Percentiles rank a stretch among this genome's conserved stretches.
These are phyloP conservation scores for Ceratosolen fusciceps DNA, from an alignment of 1,140 invertebrate species.

Conservation along the genomic window DNA sequence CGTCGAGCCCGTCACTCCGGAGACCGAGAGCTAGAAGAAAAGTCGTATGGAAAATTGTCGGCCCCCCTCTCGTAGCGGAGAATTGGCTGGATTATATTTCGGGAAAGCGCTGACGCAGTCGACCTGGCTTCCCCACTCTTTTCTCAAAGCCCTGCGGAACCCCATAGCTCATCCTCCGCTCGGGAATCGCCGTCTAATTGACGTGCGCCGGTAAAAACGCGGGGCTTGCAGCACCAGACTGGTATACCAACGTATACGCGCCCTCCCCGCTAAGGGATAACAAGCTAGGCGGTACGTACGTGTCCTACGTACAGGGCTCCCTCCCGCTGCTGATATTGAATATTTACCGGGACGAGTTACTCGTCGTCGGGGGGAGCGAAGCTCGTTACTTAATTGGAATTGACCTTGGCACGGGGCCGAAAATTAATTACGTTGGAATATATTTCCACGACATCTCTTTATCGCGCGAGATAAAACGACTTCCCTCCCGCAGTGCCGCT, in stretches of 20 bases:
- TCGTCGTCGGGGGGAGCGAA: neutral
- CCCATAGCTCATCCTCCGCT: neutral
- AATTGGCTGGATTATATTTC: conserved; percentile 41
- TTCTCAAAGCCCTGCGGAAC: neutral
- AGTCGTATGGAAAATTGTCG: conserved; percentile 23
- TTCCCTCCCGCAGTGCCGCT: too few species aligned
- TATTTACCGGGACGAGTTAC: conserved; percentile 18
- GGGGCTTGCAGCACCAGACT: neutral
- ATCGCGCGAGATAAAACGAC: too few species aligned
- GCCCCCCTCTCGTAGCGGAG: neutral
- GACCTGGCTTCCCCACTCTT: neutral
- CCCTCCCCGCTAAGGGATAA: conserved; percentile 17
- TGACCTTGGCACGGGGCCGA: neutral
- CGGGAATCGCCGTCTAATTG: conserved; percentile 55
- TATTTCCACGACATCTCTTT: too few species aligned
- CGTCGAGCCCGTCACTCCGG: neutral
- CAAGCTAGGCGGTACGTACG: too few species aligned
- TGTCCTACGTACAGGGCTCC: too few species aligned
- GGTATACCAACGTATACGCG: neutral
- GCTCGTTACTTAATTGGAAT: conserved; percentile 22
- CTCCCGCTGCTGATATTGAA: too few species aligned
- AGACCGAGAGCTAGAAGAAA: conserved; percentile 2
- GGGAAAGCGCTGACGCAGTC: conserved; percentile 25
- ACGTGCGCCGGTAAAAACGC: conserved; percentile 33
- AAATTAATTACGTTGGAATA: too few species aligned